phyloP scores from a whole-genome alignment of 2,797 vertebrate genomes.

The Acrocephalus scirpaceus region DNA sequence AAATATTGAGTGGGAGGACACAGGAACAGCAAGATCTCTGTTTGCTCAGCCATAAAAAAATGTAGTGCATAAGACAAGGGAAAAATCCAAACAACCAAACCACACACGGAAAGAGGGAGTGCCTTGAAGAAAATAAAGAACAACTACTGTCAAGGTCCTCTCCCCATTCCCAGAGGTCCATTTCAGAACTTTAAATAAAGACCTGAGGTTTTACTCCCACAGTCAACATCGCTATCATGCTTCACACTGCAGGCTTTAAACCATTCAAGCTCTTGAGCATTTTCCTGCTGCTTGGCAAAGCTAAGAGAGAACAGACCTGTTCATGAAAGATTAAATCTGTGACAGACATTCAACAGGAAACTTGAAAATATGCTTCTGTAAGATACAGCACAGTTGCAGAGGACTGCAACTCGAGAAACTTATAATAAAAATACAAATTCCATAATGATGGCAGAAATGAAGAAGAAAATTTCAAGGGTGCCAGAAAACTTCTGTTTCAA shows the following conservation, averaged over 20 bases:
- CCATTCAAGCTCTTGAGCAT: neutral
- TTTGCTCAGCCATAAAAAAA: slow-evolving; percentile 4
- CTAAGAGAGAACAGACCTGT: neutral
- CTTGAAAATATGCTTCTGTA: neutral
- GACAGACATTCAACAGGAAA: neutral
- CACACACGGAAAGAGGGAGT: neutral
- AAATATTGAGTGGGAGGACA: neutral
- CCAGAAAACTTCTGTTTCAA: neutral
- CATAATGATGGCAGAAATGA: neutral
- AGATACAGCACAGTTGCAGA: neutral
- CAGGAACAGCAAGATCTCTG: neutral
- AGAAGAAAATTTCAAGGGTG: neutral
- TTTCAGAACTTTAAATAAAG: neutral
- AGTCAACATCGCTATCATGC: accelerated
- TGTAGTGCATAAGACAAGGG: neutral
- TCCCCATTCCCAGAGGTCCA: neutral
- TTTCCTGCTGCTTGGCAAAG: neutral
- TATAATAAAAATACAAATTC: neutral
- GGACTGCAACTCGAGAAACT: neutral
- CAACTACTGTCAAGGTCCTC: neutral
- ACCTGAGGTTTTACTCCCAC: neutral
- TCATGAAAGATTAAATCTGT: neutral
- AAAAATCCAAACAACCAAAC: neutral
- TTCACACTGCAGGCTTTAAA: neutral
- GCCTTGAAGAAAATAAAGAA: neutral